A percentile compares a stretch with the other conserved stretches of the same genome.
phyloP scores from a whole-genome alignment of 2,113 vertebrate genomes.

The Grammomys dolichurus region DNA sequence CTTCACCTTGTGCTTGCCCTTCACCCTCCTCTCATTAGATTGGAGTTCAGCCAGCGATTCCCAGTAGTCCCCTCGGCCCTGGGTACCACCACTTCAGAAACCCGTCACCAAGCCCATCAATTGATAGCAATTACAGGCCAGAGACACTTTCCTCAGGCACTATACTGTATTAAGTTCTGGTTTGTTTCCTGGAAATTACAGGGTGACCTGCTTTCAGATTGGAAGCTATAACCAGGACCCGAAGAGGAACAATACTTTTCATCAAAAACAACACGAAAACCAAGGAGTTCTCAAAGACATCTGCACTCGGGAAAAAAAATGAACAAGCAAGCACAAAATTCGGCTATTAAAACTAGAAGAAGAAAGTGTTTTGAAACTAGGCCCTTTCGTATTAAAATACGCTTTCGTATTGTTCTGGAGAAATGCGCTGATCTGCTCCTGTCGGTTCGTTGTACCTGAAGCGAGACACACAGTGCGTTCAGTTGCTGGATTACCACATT shows the following conservation, averaged over 20 bases:
- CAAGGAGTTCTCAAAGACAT: conserved; percentile 54
- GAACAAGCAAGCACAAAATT: background rate
- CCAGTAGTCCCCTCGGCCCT: background rate
- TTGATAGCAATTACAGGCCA: background rate
- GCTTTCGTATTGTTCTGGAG: background rate
- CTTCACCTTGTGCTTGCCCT: rapidly evolving
- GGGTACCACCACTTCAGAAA: conserved; percentile 18
- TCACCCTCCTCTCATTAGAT: rapidly evolving
- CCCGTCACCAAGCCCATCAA: background rate
- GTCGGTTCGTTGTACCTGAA: background rate
- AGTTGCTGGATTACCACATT: conserved; percentile 20
- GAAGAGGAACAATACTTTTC: conserved; percentile 49
- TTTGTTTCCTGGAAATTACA: conserved; percentile 65
- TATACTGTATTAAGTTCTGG: conserved; percentile 41
- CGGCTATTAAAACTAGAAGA: conserved; percentile 5
- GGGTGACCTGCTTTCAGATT: conserved; percentile 59
- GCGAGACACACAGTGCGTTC: background rate
- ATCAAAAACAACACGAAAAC: conserved; percentile 59
- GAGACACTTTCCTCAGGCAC: background rate
- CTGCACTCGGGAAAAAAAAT: background rate
- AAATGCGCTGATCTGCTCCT: background rate
- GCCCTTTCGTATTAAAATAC: background rate
- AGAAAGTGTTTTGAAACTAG: background rate
- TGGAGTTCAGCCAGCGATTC: background rate
- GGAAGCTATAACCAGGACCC: conserved; percentile 58